phyloP scores from a whole-genome alignment of 1,140 invertebrate genomes.

The Platyura marginata region DNA sequence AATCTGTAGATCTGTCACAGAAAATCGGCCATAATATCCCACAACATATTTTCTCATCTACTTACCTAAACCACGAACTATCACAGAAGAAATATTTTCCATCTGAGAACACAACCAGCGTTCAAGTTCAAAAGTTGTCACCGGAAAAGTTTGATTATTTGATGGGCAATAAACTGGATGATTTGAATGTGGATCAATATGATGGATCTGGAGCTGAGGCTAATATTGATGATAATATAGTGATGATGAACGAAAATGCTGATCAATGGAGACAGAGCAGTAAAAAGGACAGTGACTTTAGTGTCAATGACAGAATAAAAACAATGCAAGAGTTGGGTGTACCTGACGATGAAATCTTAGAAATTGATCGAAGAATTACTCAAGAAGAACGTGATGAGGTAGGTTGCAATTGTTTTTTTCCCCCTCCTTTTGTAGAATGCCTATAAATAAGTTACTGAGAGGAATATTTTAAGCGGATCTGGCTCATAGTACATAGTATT shows the following conservation, averaged over 20 bases:
- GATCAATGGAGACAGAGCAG: too few relatives aligned
- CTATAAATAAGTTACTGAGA: too few relatives aligned
- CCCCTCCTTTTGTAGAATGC: not conserved
- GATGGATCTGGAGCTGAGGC: too few relatives aligned
- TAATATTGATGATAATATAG: too few relatives aligned
- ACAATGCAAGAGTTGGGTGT: conserved; percentile 29
- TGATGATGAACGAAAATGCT: too few relatives aligned
- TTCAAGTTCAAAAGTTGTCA: conserved; percentile 10
- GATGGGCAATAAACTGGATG: conserved; percentile 9
- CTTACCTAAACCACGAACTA: conserved; percentile 10
- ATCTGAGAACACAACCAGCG: too few relatives aligned
- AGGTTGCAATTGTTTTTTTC: conserved; percentile 3
- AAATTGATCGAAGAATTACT: conserved; percentile 31
- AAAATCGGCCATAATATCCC: too few relatives aligned
- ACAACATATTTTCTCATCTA: too few relatives aligned
- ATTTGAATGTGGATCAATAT: not conserved
- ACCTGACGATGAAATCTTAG: conserved; percentile 32
- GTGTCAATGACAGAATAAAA: not conserved
- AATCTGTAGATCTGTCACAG: too few relatives aligned
- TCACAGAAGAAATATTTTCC: conserved; percentile 21
- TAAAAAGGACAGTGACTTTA: not conserved
- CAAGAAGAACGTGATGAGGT: conserved; percentile 40
- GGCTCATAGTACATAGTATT: too few relatives aligned
- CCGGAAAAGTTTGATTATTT: conserved; percentile 22
- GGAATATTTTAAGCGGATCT: too few relatives aligned